Conservation (phyloP, 2,113 vertebrate genomes). For the Saguinus midas region DNA sequence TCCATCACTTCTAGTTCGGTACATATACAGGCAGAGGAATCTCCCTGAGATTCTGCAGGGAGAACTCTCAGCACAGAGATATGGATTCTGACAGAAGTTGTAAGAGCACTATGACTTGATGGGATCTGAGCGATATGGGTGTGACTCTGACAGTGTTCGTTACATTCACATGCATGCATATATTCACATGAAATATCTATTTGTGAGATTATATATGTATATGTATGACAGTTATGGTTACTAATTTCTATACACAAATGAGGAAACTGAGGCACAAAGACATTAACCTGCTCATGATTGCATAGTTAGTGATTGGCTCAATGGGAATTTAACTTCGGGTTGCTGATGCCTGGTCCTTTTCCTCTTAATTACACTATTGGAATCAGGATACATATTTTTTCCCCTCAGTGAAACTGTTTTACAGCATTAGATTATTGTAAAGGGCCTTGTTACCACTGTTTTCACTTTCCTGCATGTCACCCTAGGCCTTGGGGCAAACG, state of each 20-base stretch:
- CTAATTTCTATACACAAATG: neutral
- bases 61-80: neutral
- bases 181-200: neutral
- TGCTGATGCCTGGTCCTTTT: neutral
- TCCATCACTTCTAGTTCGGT: neutral
- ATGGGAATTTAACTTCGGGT: neutral
- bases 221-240: neutral
- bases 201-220: neutral
- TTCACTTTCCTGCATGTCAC: neutral
- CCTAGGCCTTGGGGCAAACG: conserved; percentile 49
- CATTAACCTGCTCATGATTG: neutral
- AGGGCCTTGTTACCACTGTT: neutral
- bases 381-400: neutral
- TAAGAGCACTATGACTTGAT: neutral
- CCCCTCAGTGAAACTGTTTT: neutral
- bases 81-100: neutral
- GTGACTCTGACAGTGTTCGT: neutral
- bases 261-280: neutral
- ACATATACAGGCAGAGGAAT: neutral
- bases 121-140: neutral
- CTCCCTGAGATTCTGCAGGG: neutral
- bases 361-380: neutral
- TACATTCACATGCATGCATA: no score
- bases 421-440: neutral
- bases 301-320: neutral